These are phyloP conservation scores for Thinocorus orbignyianus DNA, from an alignment of 2,113 vertebrate genomes.

Conservation along the genomic window DNA sequence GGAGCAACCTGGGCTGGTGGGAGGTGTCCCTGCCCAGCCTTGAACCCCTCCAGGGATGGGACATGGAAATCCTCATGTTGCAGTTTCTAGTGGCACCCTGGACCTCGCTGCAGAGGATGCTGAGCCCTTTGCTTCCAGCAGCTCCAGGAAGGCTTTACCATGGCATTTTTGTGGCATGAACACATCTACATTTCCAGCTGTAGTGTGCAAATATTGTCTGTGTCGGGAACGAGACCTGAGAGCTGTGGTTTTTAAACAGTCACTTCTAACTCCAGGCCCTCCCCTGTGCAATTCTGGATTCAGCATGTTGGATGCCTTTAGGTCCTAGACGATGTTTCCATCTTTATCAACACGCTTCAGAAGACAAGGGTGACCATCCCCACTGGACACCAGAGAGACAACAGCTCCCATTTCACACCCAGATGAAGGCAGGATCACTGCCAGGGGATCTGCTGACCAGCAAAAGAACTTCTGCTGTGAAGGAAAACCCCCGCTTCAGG, in stretches of 20 bases:
- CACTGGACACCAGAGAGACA: neutral
- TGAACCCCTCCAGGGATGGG: too few relatives aligned
- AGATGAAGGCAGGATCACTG: neutral
- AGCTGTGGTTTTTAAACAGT: neutral
- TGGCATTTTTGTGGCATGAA: neutral
- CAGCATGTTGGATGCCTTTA: neutral
- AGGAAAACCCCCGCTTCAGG: constrained; percentile 21
- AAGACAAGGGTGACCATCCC: too few relatives aligned
- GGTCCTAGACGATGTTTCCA: neutral
- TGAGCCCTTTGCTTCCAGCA: neutral
- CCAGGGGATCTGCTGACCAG: neutral
- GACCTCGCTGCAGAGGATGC: neutral
- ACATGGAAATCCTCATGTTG: too few relatives aligned
- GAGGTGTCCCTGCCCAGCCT: too few relatives aligned
- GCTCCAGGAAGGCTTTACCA: neutral
- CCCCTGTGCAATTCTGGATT: neutral
- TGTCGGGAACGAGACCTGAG: neutral
- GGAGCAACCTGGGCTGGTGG: too few relatives aligned
- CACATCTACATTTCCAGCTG: neutral
- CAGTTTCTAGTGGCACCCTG: neutral
- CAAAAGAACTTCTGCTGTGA: constrained; percentile 29
- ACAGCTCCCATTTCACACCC: neutral
- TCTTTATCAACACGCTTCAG: neutral
- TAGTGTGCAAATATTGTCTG: neutral
- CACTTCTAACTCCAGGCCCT: neutral